These are phyloP conservation scores for Nysson spinosus DNA, from an alignment of 2,888 invertebrate species.

Conservation along the genomic window DNA sequence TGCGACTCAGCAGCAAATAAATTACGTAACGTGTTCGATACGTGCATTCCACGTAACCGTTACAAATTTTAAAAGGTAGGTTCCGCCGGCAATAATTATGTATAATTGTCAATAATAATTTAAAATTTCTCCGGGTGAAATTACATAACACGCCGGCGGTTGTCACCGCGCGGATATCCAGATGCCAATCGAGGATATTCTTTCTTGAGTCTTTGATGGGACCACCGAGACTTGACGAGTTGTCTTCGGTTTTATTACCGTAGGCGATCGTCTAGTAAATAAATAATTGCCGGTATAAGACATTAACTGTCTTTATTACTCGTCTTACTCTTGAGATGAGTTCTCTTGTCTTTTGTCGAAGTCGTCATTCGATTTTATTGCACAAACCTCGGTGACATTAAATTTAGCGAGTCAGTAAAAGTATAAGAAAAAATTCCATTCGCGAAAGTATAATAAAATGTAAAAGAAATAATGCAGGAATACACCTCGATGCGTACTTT, in stretches of 20 bases:
- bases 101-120: conserved; percentile 21
- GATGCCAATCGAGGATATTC: conserved; percentile 27
- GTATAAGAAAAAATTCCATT: no score
- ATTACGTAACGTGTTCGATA: conserved; percentile 15
- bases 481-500: no score
- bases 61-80: background rate
- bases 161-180: conserved; percentile 19
- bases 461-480: no score
- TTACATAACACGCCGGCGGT: conserved; percentile 12
- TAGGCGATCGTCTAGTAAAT: background rate
- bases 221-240: background rate
- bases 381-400: no score
- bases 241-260: background rate
- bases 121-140: conserved; percentile 15
- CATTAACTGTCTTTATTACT: no score
- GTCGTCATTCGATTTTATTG: no score
- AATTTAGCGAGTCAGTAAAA: no score
- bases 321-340: no score
- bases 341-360: no score
- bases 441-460: no score
- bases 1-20: background rate
- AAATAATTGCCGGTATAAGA: background rate
- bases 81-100: conserved; percentile 15
- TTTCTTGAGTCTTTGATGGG: conserved; percentile 9
- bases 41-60: background rate